Percentiles rank a stretch among this genome's conserved stretches.
phyloP scores from a whole-genome alignment of 2,888 invertebrate genomes.

The Drosophila pegasa region DNA sequence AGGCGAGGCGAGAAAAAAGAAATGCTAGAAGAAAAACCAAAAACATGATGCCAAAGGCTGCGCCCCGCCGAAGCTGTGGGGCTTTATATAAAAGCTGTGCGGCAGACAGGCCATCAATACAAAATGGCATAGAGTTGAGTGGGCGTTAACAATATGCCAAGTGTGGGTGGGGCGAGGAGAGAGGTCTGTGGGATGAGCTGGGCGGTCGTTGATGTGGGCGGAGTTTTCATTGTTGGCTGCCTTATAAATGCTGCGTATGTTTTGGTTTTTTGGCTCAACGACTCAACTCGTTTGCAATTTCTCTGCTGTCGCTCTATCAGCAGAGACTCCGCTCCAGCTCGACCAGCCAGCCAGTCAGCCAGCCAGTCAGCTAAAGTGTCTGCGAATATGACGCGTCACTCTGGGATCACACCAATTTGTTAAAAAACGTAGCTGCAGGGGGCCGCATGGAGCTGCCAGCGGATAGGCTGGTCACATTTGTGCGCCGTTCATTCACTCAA shows the following conservation, averaged over 20 bases:
- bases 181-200: background rate
- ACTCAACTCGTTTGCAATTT: conserved; percentile 80
- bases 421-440: conserved; percentile 62
- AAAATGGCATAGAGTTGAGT: conserved; percentile 80
- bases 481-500: conserved; percentile 79
- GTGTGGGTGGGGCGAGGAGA: background rate
- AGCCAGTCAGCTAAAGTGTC: conserved; percentile 72
- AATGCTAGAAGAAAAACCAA: conserved; percentile 54
- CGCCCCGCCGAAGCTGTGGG: conserved; percentile 67
- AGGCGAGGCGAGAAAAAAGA: conserved; percentile 30
- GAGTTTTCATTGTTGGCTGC: conserved; percentile 71
- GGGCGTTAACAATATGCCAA: conserved; percentile 77
- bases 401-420: conserved; percentile 82
- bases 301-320: conserved; percentile 77
- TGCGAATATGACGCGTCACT: conserved; percentile 79
- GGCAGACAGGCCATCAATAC: conserved; percentile 80
- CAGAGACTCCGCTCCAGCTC: conserved; percentile 24
- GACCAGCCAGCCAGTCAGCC: conserved; percentile 11
- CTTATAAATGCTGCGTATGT: conserved; percentile 80
- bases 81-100: conserved; percentile 82
- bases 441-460: conserved; percentile 24
- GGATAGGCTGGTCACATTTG: conserved; percentile 70
- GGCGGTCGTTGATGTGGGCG: background rate
- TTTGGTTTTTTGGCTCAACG: conserved; percentile 80
- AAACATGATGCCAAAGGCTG: conserved; percentile 76